A percentile compares a stretch with the other conserved stretches of the same genome.
These are phyloP conservation scores for Mesoclemmys tuberculata DNA, from an alignment of 2,113 vertebrate species.

Conservation along the genomic window DNA sequence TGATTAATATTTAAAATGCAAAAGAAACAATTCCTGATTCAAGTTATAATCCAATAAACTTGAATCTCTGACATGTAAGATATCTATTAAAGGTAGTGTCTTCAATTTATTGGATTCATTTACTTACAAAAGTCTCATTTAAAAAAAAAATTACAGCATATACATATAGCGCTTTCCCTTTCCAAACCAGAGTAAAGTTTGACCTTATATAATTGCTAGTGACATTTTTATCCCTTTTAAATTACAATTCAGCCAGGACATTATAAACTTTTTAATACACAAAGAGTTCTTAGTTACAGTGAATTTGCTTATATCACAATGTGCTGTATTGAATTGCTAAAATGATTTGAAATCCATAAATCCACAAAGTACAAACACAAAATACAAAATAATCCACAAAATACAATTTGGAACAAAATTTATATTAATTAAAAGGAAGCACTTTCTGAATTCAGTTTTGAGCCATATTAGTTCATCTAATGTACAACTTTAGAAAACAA, in stretches of 20 bases:
- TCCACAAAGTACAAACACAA: neutral
- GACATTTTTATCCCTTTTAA: neutral
- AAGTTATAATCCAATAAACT: neutral
- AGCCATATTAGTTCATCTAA: neutral
- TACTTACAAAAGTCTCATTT: neutral
- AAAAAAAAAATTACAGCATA: neutral
- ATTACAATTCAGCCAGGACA: neutral
- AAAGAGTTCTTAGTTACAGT: neutral
- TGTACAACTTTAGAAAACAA: neutral
- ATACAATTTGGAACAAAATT: neutral
- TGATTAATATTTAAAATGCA: constrained; percentile 1
- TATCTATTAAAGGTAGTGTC: neutral
- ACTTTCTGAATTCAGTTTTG: neutral
- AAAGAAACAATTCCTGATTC: neutral
- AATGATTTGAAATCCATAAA: neutral
- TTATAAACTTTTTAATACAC: neutral
- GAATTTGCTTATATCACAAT: neutral
- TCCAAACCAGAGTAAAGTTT: neutral
- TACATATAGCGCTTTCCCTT: neutral
- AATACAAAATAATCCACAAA: neutral
- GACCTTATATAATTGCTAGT: neutral
- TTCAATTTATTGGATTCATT: neutral
- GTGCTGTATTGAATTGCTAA: neutral
- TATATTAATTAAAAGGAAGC: neutral
- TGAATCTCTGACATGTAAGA: neutral